phyloP scores from a whole-genome alignment of 2,797 vertebrate genomes.

The Myotis pilosus region DNA sequence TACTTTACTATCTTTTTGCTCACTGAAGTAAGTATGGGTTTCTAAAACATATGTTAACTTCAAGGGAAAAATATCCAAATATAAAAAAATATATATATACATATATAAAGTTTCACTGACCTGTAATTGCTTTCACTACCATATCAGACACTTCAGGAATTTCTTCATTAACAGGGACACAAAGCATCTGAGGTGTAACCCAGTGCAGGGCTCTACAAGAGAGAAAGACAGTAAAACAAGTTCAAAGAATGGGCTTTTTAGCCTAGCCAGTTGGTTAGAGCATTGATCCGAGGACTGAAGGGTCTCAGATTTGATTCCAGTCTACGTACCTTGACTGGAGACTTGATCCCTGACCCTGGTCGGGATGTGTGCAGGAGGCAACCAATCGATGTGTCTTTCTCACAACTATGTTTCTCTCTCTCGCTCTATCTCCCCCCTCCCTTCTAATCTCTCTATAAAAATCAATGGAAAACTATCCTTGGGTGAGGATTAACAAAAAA shows the following conservation, averaged over 20 bases:
- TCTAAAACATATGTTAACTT: not conserved
- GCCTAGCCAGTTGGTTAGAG: no score
- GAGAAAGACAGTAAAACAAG: conserved; percentile 48
- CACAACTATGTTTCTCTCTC: no score
- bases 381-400: no score
- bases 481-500: no score
- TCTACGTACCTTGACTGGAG: no score
- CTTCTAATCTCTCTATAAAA: no score
- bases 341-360: no score
- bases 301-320: no score
- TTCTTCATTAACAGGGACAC: conserved; percentile 96
- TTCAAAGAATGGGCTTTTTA: not conserved
- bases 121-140: conserved; percentile 98
- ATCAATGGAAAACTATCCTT: no score
- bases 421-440: no score
- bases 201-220: conserved; percentile 92
- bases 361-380: no score
- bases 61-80: not conserved
- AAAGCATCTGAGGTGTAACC: conserved; percentile 97
- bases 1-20: not conserved
- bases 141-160: conserved; percentile 96
- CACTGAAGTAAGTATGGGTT: not conserved
- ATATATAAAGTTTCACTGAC: conserved; percentile 80
- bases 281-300: no score
- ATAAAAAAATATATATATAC: not conserved